phyloP scores from a whole-genome alignment of 2,113 vertebrate genomes.

The Phaethon lepturus region DNA sequence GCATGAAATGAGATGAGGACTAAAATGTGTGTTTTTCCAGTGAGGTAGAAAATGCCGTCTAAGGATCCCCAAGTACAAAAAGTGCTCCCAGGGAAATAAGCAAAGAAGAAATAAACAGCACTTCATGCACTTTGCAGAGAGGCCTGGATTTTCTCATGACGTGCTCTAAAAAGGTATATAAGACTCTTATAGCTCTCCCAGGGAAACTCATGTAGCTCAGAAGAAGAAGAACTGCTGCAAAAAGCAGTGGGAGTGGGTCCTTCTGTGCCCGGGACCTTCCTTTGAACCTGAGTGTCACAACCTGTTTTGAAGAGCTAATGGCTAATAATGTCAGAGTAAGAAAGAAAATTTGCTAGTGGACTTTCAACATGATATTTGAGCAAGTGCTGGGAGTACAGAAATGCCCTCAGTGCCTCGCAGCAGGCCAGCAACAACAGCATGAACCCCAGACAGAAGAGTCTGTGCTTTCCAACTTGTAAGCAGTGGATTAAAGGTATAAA shows the following conservation, averaged over 20 bases:
- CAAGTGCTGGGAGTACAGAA: not conserved
- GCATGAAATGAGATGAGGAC: not conserved
- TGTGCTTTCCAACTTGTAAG: not conserved
- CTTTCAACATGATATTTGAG: not conserved
- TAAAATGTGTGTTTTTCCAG: not conserved
- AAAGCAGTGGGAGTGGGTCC: fast-evolving
- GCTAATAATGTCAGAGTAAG: not conserved
- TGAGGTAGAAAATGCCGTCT: not conserved
- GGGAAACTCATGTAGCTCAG: not conserved
- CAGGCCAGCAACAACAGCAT: not conserved
- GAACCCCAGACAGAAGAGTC: not conserved
- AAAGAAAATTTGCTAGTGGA: not conserved
- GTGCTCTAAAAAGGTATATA: not conserved
- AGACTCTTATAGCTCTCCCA: not conserved
- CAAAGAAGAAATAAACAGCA: not conserved
- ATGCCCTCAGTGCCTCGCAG: not conserved
- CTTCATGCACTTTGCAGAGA: not conserved
- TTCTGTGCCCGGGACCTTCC: not conserved
- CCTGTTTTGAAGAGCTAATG: not conserved
- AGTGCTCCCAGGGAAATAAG: not conserved
- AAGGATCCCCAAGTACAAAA: not conserved
- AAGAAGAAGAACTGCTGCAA: not conserved
- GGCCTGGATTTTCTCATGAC: not conserved
- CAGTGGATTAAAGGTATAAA: not conserved
- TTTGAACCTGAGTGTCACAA: not conserved